These are phyloP conservation scores for Albula glossodonta DNA, from an alignment of 2,113 vertebrate genomes.

Conservation along the genomic window DNA sequence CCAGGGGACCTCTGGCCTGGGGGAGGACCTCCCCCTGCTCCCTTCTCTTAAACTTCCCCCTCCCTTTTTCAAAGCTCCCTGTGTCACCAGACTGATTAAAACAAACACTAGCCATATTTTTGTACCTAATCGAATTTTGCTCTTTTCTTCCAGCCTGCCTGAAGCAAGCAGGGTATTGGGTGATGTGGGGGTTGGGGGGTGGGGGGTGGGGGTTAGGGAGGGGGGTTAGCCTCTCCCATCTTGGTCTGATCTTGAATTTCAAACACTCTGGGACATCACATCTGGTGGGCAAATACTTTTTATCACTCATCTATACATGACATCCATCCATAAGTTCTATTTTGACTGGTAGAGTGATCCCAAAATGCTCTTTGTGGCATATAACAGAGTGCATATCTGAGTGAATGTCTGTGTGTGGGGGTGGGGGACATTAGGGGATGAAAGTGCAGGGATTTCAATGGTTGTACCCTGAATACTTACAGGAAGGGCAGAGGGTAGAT, in stretches of 20 bases:
- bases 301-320: conserved; percentile 34
- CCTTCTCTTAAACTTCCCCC: neutral
- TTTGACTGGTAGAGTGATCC: neutral
- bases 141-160: conserved; percentile 70
- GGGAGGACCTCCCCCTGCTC: neutral
- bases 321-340: conserved; percentile 13
- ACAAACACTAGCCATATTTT: conserved; percentile 86
- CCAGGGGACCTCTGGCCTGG: neutral
- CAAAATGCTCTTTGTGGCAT: neutral
- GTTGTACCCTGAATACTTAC: conserved; percentile 26
- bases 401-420: conserved; percentile 19
- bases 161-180: conserved; percentile 74
- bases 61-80: conserved; percentile 73
- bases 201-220: too few species aligned
- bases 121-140: conserved; percentile 88
- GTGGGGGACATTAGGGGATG: conserved; percentile 33
- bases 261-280: conserved; percentile 61
- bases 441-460: conserved; percentile 40
- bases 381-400: conserved; percentile 7
- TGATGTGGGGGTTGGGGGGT: conserved; percentile 50
- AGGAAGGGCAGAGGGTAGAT: neutral
- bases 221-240: conserved; percentile 41
- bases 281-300: conserved; percentile 44
- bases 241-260: conserved; percentile 65
- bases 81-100: conserved; percentile 88